Evolutionary conservation across 2,113 vertebrate species (phyloP).

Genomic region (Passerina amoena): DNA sequence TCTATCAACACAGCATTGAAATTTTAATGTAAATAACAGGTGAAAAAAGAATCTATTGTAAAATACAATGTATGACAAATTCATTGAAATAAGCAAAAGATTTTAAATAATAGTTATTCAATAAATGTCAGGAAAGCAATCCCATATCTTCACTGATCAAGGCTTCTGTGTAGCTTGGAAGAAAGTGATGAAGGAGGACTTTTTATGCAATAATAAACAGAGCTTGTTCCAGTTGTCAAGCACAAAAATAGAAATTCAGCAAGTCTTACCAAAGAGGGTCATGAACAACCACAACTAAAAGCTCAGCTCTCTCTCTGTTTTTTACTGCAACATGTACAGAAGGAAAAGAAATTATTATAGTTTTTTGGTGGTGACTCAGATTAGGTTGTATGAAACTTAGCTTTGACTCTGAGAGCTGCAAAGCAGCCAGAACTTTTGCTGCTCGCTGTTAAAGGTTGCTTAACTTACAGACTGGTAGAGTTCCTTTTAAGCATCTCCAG

Average conservation of each 20-base stretch:
- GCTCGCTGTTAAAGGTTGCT: not conserved
- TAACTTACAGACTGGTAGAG: not conserved
- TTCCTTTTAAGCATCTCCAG: not conserved
- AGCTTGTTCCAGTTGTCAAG: slow-evolving; percentile 18
- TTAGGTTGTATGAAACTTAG: not conserved
- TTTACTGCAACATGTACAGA: not conserved
- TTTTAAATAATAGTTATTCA: slow-evolving; percentile 40
- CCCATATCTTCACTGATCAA: not conserved
- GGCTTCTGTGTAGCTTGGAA: not conserved
- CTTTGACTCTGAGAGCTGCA: not conserved
- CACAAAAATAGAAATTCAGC: slow-evolving; percentile 25
- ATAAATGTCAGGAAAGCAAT: slow-evolving; percentile 35
- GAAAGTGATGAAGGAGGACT: not conserved
- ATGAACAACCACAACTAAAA: not conserved
- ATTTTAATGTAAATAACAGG: slow-evolving; percentile 39
- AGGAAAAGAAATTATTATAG: not conserved
- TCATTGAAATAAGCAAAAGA: slow-evolving; percentile 30
- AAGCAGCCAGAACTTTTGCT: not conserved
- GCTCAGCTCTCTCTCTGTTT: not conserved
- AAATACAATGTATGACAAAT: slow-evolving; percentile 28
- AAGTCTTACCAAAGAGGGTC: not conserved
- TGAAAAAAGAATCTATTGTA: not conserved
- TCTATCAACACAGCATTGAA: not conserved
- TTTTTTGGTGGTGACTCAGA: not conserved
- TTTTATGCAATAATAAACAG: not conserved